Evolutionary conservation across 2,888 invertebrate species (phyloP).

Genomic region (Phorcus lineatus): DNA sequence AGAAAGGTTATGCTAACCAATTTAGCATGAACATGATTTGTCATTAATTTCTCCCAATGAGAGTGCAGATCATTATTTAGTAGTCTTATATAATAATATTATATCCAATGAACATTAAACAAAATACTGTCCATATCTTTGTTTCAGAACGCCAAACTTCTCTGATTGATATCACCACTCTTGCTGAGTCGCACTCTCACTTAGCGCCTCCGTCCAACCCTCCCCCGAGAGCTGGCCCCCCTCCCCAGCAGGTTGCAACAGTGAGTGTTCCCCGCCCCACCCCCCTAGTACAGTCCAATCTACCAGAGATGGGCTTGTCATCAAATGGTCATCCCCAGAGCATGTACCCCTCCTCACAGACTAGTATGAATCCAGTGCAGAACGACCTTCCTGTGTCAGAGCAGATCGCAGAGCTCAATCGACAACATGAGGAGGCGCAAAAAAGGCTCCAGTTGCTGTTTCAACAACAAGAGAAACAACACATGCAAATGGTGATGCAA

Average conservation of each 20-base stretch:
- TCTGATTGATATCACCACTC: slow-evolving; percentile 46
- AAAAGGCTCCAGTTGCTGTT: slow-evolving; percentile 55
- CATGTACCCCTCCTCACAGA: background rate
- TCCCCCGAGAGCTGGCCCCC: slow-evolving; percentile 22
- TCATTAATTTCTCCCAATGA: too few relatives aligned
- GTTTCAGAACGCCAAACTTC: slow-evolving; percentile 49
- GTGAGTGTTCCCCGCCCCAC: slow-evolving; percentile 65
- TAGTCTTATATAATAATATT: too few relatives aligned
- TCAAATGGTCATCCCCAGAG: slow-evolving; percentile 3
- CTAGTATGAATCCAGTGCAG: background rate
- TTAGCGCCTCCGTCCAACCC: slow-evolving; percentile 23
- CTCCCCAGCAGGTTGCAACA: slow-evolving; percentile 40
- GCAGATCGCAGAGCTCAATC: slow-evolving; percentile 68
- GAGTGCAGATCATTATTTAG: too few relatives aligned
- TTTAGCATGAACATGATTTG: too few relatives aligned
- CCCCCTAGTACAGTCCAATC: slow-evolving; percentile 62
- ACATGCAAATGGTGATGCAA: slow-evolving; percentile 36
- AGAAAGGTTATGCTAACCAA: too few relatives aligned
- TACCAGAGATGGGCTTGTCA: slow-evolving; percentile 42
- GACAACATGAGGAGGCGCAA: slow-evolving; percentile 70
- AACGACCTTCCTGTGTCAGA: slow-evolving; percentile 43
- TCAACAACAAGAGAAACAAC: slow-evolving; percentile 47
- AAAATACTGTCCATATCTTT: background rate
- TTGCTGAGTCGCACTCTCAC: slow-evolving; percentile 35
- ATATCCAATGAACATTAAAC: too few relatives aligned